phyloP scores from a whole-genome alignment of 2,797 vertebrate genomes.

The Anguilla obscura region DNA sequence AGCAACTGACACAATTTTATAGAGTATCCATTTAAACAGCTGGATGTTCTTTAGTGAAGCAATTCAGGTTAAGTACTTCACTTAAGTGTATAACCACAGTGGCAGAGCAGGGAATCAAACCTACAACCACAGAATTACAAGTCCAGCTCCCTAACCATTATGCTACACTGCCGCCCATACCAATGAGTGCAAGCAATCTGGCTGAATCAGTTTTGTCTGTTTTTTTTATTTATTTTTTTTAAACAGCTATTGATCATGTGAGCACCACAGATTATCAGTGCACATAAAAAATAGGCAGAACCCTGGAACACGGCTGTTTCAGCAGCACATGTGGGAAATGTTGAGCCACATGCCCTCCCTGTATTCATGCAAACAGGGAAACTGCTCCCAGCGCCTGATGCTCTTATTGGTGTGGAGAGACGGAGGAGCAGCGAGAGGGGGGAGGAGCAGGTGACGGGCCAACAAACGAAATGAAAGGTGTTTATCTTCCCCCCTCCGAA shows the following conservation, averaged over 20 bases:
- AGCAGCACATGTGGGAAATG: neutral
- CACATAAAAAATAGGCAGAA: too few relatives aligned
- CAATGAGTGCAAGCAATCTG: neutral
- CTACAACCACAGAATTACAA: neutral
- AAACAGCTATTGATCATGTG: neutral
- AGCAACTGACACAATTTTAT: neutral
- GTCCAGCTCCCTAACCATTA: neutral
- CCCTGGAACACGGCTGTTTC: neutral
- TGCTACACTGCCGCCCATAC: neutral
- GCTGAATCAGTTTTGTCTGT: too few relatives aligned
- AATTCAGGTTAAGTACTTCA: neutral
- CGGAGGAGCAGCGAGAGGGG: neutral
- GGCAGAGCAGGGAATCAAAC: neutral
- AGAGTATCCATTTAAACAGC: neutral
- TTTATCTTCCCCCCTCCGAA: constrained; percentile 25
- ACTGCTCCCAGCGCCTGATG: neutral
- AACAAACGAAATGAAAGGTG: constrained; percentile 30
- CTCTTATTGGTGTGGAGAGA: neutral
- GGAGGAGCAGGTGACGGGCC: neutral
- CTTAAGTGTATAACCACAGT: neutral
- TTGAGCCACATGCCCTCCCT: neutral
- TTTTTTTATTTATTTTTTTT: too few relatives aligned
- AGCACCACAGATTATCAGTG: neutral
- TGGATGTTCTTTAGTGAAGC: neutral
- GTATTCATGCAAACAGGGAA: neutral